Conservation (phyloP, 1,140 invertebrate species). For the Streblospio benedicti region DNA sequence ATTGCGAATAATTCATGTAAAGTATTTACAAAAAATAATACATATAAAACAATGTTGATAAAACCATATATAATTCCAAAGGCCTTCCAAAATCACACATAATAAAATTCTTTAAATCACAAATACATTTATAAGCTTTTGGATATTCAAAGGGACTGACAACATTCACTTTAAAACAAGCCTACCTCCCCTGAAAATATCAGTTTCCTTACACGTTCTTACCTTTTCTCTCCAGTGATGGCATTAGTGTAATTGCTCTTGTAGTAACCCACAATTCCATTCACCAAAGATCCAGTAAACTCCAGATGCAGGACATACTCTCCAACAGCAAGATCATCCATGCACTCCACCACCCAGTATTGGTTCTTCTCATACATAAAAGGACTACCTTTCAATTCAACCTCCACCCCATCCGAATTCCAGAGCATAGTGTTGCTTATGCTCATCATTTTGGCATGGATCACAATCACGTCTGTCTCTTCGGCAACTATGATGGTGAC, state of each 20-base stretch:
- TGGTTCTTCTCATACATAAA: constrained; percentile 55
- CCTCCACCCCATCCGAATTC: constrained; percentile 14
- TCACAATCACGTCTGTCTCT: constrained; percentile 40
- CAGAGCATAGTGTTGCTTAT: constrained; percentile 32
- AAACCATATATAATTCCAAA: too few species aligned
- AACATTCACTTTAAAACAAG: too few species aligned
- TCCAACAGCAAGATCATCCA: constrained; percentile 44
- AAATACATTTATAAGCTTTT: too few species aligned
- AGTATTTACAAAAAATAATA: too few species aligned
- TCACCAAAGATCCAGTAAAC: constrained; percentile 59
- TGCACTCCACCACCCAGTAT: constrained; percentile 57
- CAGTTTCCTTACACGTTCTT: too few species aligned
- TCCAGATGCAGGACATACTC: constrained; percentile 45
- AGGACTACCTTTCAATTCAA: constrained; percentile 32
- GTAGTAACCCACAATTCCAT: constrained; percentile 68
- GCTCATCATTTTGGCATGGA: constrained; percentile 45
- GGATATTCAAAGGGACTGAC: too few species aligned
- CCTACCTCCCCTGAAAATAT: too few species aligned
- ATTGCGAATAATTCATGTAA: too few species aligned
- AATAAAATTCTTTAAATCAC: too few species aligned
- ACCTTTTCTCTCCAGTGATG: constrained; percentile 38
- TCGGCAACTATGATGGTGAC: constrained; percentile 32
- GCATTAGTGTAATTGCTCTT: constrained; percentile 61
- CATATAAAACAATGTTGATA: too few species aligned
- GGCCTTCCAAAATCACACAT: too few species aligned